These are phyloP conservation scores for Globodera rostochiensis DNA, from an alignment of 1,140 invertebrate genomes.

Conservation along the genomic window DNA sequence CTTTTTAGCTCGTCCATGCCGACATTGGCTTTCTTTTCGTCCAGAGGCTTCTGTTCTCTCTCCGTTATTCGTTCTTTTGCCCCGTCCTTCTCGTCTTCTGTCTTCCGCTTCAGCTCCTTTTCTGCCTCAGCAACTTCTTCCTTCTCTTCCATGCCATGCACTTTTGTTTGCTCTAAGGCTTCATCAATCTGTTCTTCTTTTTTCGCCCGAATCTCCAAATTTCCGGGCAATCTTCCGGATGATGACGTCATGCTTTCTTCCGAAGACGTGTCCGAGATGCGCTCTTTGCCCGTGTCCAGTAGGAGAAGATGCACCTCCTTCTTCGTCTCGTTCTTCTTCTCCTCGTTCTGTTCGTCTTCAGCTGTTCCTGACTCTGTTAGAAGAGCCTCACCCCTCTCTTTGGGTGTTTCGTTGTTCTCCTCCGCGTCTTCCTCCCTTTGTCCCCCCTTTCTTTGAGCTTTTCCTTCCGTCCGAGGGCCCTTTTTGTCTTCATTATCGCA, in stretches of 20 bases:
- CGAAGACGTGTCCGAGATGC: background rate
- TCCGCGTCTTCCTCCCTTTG: conserved; percentile 12
- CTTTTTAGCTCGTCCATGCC: background rate
- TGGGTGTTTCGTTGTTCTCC: background rate
- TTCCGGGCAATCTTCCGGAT: conserved; percentile 6
- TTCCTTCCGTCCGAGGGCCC: background rate
- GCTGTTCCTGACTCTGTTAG: background rate
- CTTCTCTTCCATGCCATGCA: conserved; percentile 8
- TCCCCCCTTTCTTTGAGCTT: background rate
- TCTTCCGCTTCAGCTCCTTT: background rate
- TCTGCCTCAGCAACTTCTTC: background rate
- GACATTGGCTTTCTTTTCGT: background rate
- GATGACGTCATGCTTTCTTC: background rate
- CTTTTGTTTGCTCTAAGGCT: background rate
- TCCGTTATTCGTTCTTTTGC: too few relatives aligned
- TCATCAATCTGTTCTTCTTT: conserved; percentile 3
- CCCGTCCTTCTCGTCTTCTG: background rate
- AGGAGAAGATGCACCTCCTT: background rate
- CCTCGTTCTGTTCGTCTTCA: conserved; percentile 2
- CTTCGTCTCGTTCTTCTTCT: conserved; percentile 10
- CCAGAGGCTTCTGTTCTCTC: background rate
- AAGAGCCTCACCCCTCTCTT: background rate
- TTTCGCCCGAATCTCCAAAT: background rate
- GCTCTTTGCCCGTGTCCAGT: background rate
- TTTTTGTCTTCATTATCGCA: conserved; percentile 9